Base-by-base conservation (phyloP, 2,888 invertebrate species). In the Autographa gamma region DNA sequence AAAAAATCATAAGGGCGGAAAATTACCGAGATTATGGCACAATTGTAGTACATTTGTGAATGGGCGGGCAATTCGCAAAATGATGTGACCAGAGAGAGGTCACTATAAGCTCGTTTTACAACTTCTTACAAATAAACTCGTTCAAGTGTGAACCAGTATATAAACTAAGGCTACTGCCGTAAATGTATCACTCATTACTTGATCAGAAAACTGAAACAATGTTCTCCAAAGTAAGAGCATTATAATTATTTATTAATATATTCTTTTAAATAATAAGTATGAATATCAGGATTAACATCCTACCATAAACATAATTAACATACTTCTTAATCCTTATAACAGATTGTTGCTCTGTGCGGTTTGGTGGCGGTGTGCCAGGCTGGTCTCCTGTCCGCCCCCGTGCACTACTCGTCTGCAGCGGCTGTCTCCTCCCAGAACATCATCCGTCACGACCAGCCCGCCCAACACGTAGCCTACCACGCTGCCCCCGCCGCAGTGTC, bases 401-500 rank as follows among this genome's bases (percentile, higher is more conserved):
- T 93, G 66, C 92, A 92, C 84, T 90, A 90, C 84, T 89, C 90
- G 38, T 73, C 90, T n/a, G 89, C 91, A 60, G 86, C 86, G 2
- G 90, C 90, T 62, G 90, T 92, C 61, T 90, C 91, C 34, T 91
- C 91, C 7, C 90, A 91, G 77, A 92, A 85, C 88, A 90, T 91
- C 80, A 88, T 92, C 38, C 91, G 93, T 71, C 91, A 89, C 65
- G 74, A 78, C 48, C 76, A 76, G 77, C 78, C 64, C 71, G 69
- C 80, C 14, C 70, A 58, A n/a, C 77, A 79, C 48, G 79, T 85
- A 25, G 25, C 25, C 1, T 25, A 25, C 25, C 25, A 25, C 76
- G 86, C 88, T 14, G 66, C 86, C 9, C 88, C 62, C 0, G 13
- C 60, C 8, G 59, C 76, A 0, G 59, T 65, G 0, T 90, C 71